Conservation (phyloP, 2,113 vertebrate species). For the Malurus melanocephalus region DNA sequence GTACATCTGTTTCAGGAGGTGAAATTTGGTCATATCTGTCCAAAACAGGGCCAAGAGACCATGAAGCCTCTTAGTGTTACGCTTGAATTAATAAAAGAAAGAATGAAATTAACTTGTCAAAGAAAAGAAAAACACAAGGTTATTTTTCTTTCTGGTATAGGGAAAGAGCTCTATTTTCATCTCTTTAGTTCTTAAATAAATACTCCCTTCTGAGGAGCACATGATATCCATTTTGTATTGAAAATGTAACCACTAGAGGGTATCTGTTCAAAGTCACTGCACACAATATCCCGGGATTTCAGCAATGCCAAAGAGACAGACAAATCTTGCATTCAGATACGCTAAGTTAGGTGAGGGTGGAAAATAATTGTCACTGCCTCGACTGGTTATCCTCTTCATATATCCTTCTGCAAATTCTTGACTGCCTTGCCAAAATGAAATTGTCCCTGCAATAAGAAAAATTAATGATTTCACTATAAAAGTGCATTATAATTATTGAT, state of each 20-base stretch:
- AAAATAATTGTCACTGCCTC: background rate
- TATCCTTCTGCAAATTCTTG: background rate
- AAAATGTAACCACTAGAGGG: slow-evolving; percentile 65
- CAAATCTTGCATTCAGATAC: background rate
- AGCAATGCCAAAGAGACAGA: background rate
- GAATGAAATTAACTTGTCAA: slow-evolving; percentile 1
- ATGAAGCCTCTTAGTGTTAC: background rate
- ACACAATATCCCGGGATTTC: background rate
- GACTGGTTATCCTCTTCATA: background rate
- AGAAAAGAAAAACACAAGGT: slow-evolving; percentile 1
- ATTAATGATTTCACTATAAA: slow-evolving; percentile 25
- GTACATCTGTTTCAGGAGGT: slow-evolving; percentile 17
- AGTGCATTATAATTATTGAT: slow-evolving; percentile 29
- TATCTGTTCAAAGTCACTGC: slow-evolving; percentile 33
- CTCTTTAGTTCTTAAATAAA: slow-evolving; percentile 22
- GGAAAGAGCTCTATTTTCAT: background rate
- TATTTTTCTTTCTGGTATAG: background rate
- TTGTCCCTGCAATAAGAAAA: slow-evolving; percentile 9
- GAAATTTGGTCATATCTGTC: slow-evolving; percentile 24
- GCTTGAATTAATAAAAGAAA: slow-evolving; percentile 18
- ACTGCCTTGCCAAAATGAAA: slow-evolving; percentile 11
- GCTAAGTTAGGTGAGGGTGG: background rate
- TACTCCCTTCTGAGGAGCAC: background rate
- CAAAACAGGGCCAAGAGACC: background rate
- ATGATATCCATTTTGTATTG: background rate